Conservation (phyloP, 2,113 vertebrate genomes). For the Globicephala melas region DNA sequence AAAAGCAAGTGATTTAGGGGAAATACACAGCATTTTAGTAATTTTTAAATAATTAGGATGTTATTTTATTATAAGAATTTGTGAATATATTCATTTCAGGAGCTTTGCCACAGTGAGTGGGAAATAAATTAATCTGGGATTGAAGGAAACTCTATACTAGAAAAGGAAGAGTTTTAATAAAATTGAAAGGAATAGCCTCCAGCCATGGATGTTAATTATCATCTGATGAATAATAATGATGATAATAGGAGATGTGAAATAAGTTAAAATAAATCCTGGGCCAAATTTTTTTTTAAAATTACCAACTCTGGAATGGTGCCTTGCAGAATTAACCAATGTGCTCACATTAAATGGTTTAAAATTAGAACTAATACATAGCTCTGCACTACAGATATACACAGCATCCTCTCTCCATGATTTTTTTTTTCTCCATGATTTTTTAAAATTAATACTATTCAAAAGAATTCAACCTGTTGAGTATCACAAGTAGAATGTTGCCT, state of each 20-base stretch:
- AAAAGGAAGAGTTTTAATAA: conserved; percentile 50
- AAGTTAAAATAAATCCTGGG: conserved; percentile 40
- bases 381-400: neutral
- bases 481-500: neutral
- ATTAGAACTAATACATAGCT: conserved; percentile 36
- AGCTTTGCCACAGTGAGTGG: neutral
- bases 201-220: conserved; percentile 19
- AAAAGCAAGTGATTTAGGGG: neutral
- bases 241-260: conserved; percentile 32
- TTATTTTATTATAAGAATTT: conserved; percentile 31
- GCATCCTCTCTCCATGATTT: neutral
- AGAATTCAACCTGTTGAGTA: neutral
- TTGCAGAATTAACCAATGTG: conserved; percentile 37
- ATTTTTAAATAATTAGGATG: conserved; percentile 16
- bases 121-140: conserved; percentile 50
- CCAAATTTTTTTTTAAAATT: neutral
- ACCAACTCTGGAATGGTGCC: neutral
- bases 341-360: conserved; percentile 32
- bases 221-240: conserved; percentile 49
- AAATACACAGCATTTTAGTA: neutral
- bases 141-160: neutral
- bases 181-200: conserved; percentile 13
- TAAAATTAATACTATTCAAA: neutral
- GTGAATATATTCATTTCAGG: conserved; percentile 22
- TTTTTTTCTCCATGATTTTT: neutral